Conservation (phyloP, 2,888 invertebrate genomes). For the Polydesmus complanatus region DNA sequence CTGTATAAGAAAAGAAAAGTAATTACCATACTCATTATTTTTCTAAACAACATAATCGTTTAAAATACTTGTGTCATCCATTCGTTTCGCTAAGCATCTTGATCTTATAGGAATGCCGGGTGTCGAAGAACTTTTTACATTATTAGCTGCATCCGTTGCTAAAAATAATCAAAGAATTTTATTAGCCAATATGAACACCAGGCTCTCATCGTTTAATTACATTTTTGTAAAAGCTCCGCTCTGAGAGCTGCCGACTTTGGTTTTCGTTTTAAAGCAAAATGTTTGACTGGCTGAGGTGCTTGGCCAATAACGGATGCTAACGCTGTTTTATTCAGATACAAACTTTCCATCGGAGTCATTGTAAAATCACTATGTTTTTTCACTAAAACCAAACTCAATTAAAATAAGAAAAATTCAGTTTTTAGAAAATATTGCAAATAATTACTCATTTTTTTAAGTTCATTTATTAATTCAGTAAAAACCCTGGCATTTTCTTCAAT, state of each 20-base stretch:
- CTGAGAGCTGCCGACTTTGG: constrained; percentile 85
- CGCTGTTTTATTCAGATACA: constrained; percentile 87
- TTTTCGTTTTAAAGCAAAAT: constrained; percentile 83
- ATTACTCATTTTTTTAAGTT: constrained; percentile 53
- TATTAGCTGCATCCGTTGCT: constrained; percentile 66
- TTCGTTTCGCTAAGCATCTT: constrained; percentile 80
- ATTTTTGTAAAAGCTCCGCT: constrained; percentile 80
- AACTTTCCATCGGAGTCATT: constrained; percentile 86
- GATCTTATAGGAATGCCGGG: constrained; percentile 79
- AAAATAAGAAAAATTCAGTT: constrained; percentile 16
- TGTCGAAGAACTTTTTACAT: constrained; percentile 72
- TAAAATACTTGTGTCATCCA: constrained; percentile 78
- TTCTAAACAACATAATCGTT: background rate
- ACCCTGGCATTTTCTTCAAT: constrained; percentile 81
- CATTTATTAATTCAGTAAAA: constrained; percentile 75
- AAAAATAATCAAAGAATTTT: constrained; percentile 27
- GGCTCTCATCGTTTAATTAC: constrained; percentile 12
- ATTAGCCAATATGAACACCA: no score
- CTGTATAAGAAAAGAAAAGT: constrained; percentile 36
- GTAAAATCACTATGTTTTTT: constrained; percentile 60
- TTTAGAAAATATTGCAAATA: background rate
- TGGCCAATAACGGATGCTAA: constrained; percentile 64
- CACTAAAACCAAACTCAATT: constrained; percentile 19
- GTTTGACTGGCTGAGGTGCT: constrained; percentile 60
- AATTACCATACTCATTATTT: no score